Evolutionary conservation across 2,888 invertebrate species (phyloP), one percentile per base, ranked within the genome.

Genomic region (Drosophila barbarae): DNA sequence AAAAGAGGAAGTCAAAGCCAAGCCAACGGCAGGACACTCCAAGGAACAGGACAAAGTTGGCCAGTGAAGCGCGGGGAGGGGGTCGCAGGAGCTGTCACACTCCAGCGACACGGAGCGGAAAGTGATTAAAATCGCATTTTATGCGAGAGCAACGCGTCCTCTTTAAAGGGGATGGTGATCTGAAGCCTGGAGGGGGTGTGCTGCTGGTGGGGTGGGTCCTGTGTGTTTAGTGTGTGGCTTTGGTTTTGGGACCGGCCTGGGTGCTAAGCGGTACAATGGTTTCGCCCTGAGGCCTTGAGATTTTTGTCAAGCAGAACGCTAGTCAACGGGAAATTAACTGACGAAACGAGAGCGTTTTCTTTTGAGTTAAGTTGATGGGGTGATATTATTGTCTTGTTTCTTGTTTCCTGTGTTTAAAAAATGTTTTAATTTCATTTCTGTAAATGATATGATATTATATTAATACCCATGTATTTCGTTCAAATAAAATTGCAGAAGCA

Each of bases 111-210:
- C 78, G 23, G 61, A 77, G 72, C 79, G 86, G 84, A 81, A 85
- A 81, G 79, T 81, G 84, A 85, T 86, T 85, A 85, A 85, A 85
- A 86, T 85, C 85, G 66, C 81, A 83, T 86, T 83, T 84, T 76
- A 83, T 76, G 84, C 83, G 76, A 77, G 76, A 68, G 64, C 73
- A 61, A 73, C 56, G 69, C 61, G 68, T 59, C 66, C 61, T 41
- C 59, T 35, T 34, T 39, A 9, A 32, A 36, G 8, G 34, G 56
- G 41, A 15, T 26, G 30, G 58, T 59, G 54, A 41, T 58, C 58
- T 51, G 61, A 47, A 50, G 58, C 41, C 26, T 49, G 50, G 50
- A 28, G 8, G 10, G 56, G 50, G 41, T 28, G 9, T 10, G n/a
- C 26, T 5, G 30, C 32, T 36, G 21, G 26, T 10, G 38, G 2